phyloP scores from a whole-genome alignment of 2,888 invertebrate genomes.

The Elysia crispata region DNA sequence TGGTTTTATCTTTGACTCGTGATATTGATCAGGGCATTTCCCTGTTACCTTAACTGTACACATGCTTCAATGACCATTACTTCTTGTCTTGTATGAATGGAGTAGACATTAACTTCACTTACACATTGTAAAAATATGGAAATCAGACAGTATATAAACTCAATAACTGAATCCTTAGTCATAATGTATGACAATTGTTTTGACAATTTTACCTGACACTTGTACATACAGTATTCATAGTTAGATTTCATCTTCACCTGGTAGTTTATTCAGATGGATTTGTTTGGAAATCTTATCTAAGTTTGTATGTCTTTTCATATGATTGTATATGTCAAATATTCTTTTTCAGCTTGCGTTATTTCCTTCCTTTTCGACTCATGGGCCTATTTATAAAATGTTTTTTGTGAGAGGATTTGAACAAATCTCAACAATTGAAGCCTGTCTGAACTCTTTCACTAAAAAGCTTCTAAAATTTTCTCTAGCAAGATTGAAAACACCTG shows the following conservation, averaged over 20 bases:
- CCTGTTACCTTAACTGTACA: no score
- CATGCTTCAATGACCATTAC: neutral
- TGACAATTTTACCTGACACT: neutral
- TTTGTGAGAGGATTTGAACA: no score
- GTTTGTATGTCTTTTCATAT: conserved; percentile 1
- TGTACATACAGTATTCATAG: no score
- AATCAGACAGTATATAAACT: neutral
- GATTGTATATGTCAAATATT: no score
- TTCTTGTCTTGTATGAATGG: neutral
- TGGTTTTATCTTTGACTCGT: conserved; percentile 17
- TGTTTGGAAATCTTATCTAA: neutral
- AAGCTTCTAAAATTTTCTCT: no score
- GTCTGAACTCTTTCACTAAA: no score
- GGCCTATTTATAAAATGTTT: no score
- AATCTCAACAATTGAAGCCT: no score
- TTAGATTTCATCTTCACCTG: neutral
- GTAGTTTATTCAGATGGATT: neutral
- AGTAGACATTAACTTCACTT: neutral
- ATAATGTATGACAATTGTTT: neutral
- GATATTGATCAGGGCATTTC: no score
- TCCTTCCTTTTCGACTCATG: no score
- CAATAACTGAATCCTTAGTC: neutral
- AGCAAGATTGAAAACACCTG: no score
- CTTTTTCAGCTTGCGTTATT: no score
- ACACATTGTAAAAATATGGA: neutral